phyloP scores from a whole-genome alignment of 1,140 invertebrate genomes.

The Drosophila setifemur region DNA sequence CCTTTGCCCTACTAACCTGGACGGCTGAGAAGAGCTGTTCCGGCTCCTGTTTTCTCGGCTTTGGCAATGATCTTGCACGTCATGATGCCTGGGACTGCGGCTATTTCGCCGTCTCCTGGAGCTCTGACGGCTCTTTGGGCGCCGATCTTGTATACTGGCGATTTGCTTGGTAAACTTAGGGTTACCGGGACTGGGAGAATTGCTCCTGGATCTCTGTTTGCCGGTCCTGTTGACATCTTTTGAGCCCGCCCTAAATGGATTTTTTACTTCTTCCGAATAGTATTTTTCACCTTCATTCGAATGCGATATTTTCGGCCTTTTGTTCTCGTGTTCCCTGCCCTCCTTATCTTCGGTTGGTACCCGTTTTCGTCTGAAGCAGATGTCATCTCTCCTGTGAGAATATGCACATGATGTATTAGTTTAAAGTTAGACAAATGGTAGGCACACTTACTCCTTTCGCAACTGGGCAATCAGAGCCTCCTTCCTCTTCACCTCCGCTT shows the following conservation, averaged over 20 bases:
- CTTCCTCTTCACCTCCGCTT: conserved; percentile 66
- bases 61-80: background rate
- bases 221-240: background rate
- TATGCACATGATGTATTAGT: background rate
- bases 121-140: background rate
- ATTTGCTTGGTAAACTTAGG: background rate
- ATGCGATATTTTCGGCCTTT: background rate
- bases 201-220: conserved; percentile 1
- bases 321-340: background rate
- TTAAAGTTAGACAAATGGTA: background rate
- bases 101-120: conserved; percentile 9
- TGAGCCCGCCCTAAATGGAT: background rate
- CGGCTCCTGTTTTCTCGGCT: background rate
- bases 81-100: conserved; percentile 21
- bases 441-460: conserved; percentile 65
- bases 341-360: background rate
- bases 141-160: background rate
- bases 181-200: background rate
- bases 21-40: conserved; percentile 27
- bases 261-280: background rate
- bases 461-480: conserved; percentile 62
- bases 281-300: background rate
- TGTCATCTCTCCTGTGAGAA: conserved; percentile 65
- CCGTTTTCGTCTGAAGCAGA: conserved; percentile 66
- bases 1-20: conserved; percentile 20